Conservation (phyloP, 2,113 vertebrate genomes). For the Paradisaea rubra region DNA sequence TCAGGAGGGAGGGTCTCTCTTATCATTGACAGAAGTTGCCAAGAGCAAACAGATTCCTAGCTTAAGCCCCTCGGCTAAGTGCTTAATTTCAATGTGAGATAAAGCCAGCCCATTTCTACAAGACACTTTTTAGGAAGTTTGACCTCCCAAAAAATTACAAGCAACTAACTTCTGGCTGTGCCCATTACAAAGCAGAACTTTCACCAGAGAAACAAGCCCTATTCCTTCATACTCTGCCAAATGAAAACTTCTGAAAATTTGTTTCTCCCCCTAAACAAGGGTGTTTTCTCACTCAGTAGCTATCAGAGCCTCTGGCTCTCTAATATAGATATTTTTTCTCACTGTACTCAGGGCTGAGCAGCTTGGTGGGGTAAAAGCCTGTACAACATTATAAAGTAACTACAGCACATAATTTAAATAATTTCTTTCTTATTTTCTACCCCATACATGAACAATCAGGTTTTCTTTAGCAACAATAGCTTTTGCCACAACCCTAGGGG, state of each 20-base stretch:
- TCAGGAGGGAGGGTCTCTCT: background rate
- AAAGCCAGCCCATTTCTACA: background rate
- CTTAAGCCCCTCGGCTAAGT: background rate
- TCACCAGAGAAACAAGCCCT: background rate
- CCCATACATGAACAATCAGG: background rate
- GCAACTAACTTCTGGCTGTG: background rate
- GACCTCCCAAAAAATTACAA: background rate
- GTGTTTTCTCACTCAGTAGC: background rate
- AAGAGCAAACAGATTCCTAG: background rate
- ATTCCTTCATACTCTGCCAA: background rate
- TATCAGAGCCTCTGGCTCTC: background rate
- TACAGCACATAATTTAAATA: background rate
- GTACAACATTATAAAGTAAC: background rate
- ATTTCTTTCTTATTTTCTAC: background rate
- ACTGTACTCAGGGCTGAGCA: background rate
- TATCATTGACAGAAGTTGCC: background rate
- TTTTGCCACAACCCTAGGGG: conserved; percentile 5
- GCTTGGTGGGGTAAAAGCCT: background rate
- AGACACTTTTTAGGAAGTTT: background rate
- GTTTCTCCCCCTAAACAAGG: background rate
- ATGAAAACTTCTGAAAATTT: background rate
- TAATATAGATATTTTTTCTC: background rate
- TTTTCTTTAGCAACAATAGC: conserved; percentile 4
- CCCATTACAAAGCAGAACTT: background rate
- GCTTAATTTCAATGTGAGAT: background rate